Percentiles rank a stretch among this genome's conserved stretches.
phyloP scores from a whole-genome alignment of 2,888 invertebrate genomes.

The Aphidius colemani region DNA sequence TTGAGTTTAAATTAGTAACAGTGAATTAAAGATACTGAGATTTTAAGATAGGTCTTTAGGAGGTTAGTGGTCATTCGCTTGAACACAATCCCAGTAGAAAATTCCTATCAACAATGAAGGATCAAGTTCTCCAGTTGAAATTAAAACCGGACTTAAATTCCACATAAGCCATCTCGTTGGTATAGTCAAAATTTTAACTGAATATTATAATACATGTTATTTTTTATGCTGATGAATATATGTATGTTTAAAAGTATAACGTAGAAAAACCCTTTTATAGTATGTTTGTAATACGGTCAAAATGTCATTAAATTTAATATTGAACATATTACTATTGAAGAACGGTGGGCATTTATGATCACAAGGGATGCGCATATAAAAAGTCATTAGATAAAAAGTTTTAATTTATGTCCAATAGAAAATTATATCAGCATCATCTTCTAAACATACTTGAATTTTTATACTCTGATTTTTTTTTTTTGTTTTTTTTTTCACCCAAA shows the following conservation, averaged over 20 bases:
- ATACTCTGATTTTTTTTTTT: constrained; percentile 34
- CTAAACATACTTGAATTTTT: constrained; percentile 42
- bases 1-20: constrained; percentile 2
- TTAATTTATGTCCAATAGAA: constrained; percentile 30
- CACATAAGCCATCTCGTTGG: too few relatives aligned
- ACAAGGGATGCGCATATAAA: constrained; percentile 32
- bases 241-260: too few relatives aligned
- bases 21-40: neutral
- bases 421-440: constrained; percentile 30
- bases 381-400: constrained; percentile 26
- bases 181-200: neutral
- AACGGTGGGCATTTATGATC: constrained; percentile 33
- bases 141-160: constrained; percentile 37
- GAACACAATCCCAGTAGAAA: constrained; percentile 31
- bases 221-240: too few relatives aligned
- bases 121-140: constrained; percentile 45
- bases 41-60: constrained; percentile 28
- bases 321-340: constrained; percentile 27
- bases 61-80: constrained; percentile 38
- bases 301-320: constrained; percentile 34
- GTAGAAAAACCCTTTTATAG: too few relatives aligned
- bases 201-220: neutral
- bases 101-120: constrained; percentile 41
- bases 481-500: constrained; percentile 24
- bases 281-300: neutral